Conservation (phyloP, 2,888 invertebrate species). For the Diarsia rubi region DNA sequence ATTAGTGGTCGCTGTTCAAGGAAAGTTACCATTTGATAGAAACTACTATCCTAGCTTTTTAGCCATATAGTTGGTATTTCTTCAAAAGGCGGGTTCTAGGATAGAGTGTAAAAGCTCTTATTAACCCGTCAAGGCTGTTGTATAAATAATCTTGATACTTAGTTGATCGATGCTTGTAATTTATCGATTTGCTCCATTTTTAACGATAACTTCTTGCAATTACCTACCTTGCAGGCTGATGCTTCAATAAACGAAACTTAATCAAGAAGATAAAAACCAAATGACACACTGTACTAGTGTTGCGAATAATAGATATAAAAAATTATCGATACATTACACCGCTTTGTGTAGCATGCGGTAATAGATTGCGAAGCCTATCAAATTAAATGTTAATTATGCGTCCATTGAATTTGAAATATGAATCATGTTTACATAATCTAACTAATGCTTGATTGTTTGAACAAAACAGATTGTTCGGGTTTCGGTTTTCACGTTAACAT, state of each 20-base stretch:
- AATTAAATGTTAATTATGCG: slow-evolving; percentile 55
- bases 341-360: slow-evolving; percentile 46
- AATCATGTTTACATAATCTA: slow-evolving; percentile 53
- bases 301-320: slow-evolving; percentile 62
- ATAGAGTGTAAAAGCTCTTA: slow-evolving; percentile 2
- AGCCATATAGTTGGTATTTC: not conserved
- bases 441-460: slow-evolving; percentile 49
- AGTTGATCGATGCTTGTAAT: slow-evolving; percentile 34
- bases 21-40: not conserved
- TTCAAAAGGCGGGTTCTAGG: not conserved
- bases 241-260: slow-evolving; percentile 78
- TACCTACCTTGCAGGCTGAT: slow-evolving; percentile 72
- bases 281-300: slow-evolving; percentile 77
- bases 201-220: slow-evolving; percentile 68
- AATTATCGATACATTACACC: slow-evolving; percentile 68
- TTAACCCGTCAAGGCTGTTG: slow-evolving; percentile 24
- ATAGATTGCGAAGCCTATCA: slow-evolving; percentile 50
- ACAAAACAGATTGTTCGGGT: slow-evolving; percentile 45
- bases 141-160: slow-evolving; percentile 42
- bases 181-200: slow-evolving; percentile 49
- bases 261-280: slow-evolving; percentile 78
- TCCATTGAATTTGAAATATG: slow-evolving; percentile 54
- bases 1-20: no score
- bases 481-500: slow-evolving; percentile 18
- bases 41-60: not conserved